A percentile compares a stretch with the other conserved stretches of the same genome.
Conservation (phyloP, 92 coral and sea anemone genomes). For the Anthopleura xanthogrammica region DNA sequence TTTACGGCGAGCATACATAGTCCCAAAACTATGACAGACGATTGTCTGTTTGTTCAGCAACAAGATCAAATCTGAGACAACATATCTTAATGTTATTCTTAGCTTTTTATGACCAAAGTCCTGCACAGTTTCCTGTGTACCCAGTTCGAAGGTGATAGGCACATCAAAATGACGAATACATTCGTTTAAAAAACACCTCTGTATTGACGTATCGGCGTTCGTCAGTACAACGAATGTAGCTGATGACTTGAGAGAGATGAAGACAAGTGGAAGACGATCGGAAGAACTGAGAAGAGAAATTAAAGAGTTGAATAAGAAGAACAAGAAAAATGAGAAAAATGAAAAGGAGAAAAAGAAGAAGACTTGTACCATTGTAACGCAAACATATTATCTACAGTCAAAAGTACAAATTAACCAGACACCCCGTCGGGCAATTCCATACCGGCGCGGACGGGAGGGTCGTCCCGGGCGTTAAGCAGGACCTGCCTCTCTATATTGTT, state of each 20-base stretch:
- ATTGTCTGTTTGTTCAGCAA: background rate
- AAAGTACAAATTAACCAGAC: too few relatives aligned
- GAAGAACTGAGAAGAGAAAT: too few relatives aligned
- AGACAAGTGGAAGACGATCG: too few relatives aligned
- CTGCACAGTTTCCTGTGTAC: background rate
- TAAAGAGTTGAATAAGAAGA: background rate
- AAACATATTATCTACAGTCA: too few relatives aligned
- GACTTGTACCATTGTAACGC: too few relatives aligned
- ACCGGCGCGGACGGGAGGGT: background rate
- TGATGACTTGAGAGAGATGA: background rate
- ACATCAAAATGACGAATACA: background rate
- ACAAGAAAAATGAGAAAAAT: too few relatives aligned
- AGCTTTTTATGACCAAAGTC: background rate
- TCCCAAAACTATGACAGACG: background rate
- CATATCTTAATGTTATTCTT: background rate
- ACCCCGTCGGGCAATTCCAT: too few relatives aligned
- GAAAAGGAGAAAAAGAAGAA: too few relatives aligned
- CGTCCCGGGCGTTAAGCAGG: background rate
- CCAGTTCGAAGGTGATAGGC: background rate
- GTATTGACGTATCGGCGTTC: too few relatives aligned
- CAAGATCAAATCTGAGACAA: background rate
- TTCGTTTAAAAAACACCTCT: too few relatives aligned
- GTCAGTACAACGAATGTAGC: too few relatives aligned
- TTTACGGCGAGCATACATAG: background rate
- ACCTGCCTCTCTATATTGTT: too few relatives aligned